These are phyloP conservation scores for Parascotia fuliginaria DNA, from an alignment of 2,888 invertebrate genomes.

Conservation along the genomic window DNA sequence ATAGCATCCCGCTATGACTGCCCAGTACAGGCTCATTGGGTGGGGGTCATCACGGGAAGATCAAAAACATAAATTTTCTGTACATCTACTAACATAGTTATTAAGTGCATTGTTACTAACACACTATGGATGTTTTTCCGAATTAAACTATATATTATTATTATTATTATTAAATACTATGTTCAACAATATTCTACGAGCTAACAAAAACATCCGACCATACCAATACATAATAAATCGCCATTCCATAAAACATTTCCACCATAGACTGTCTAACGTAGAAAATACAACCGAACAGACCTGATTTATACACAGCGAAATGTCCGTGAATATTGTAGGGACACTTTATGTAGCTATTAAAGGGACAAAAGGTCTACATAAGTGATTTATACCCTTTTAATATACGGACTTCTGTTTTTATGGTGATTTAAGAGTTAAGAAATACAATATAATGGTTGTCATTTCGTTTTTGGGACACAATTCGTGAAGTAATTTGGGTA, in stretches of 20 bases:
- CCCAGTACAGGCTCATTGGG: too few relatives aligned
- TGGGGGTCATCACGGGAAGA: too few relatives aligned
- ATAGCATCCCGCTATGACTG: too few relatives aligned
- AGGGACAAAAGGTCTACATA: constrained; percentile 18
- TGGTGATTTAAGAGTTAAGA: constrained; percentile 5
- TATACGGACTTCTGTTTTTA: constrained; percentile 2
- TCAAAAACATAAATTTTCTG: too few relatives aligned
- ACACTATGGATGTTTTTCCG: too few relatives aligned
- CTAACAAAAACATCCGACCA: not conserved
- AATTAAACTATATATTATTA: too few relatives aligned
- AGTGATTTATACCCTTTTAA: constrained; percentile 23
- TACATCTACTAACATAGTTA: too few relatives aligned
- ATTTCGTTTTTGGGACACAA: not conserved
- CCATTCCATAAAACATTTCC: not conserved
- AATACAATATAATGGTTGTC: not conserved
- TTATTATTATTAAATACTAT: too few relatives aligned
- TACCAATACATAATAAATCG: not conserved
- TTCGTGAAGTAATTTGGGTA: not conserved
- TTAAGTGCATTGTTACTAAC: too few relatives aligned
- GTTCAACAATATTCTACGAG: too few relatives aligned
- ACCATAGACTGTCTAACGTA: not conserved
- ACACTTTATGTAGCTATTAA: constrained; percentile 27
- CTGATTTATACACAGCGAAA: constrained; percentile 23
- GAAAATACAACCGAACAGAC: constrained; percentile 11
- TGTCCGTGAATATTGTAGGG: constrained; percentile 17